A percentile compares a stretch with the other conserved stretches of the same genome.
Conservation (phyloP, 2,113 vertebrate genomes). For the Arenaria interpres region DNA sequence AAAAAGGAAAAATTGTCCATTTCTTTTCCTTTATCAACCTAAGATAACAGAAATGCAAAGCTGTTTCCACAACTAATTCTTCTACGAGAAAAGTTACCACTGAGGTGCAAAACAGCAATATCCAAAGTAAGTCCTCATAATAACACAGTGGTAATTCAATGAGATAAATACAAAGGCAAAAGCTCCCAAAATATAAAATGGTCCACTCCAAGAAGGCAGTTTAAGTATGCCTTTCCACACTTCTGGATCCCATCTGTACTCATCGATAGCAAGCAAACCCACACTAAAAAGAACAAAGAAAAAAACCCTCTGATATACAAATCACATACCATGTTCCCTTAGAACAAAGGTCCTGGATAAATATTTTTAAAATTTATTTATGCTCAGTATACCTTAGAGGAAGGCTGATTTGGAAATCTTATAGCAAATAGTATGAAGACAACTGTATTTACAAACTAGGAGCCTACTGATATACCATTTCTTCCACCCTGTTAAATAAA, state of each 20-base stretch:
- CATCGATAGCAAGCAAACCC: neutral
- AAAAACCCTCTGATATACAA: neutral
- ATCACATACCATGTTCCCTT: neutral
- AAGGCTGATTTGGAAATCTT: neutral
- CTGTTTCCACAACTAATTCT: neutral
- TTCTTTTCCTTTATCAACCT: neutral
- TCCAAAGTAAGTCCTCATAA: neutral
- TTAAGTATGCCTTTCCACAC: neutral
- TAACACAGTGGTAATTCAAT: neutral
- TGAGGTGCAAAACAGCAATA: neutral
- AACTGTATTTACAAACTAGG: neutral
- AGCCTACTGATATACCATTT: neutral
- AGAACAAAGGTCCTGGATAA: neutral
- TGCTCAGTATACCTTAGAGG: neutral
- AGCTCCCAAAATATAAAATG: neutral
- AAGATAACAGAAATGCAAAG: neutral
- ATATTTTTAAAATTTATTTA: neutral
- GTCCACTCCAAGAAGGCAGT: neutral
- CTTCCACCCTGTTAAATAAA: neutral
- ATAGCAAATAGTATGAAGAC: neutral
- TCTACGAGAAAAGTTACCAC: neutral
- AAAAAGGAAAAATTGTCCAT: neutral
- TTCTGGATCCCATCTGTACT: neutral
- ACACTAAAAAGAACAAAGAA: neutral
- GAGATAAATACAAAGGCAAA: neutral